phyloP scores from a whole-genome alignment of 2,888 invertebrate genomes.

The Drosophila ustulata region DNA sequence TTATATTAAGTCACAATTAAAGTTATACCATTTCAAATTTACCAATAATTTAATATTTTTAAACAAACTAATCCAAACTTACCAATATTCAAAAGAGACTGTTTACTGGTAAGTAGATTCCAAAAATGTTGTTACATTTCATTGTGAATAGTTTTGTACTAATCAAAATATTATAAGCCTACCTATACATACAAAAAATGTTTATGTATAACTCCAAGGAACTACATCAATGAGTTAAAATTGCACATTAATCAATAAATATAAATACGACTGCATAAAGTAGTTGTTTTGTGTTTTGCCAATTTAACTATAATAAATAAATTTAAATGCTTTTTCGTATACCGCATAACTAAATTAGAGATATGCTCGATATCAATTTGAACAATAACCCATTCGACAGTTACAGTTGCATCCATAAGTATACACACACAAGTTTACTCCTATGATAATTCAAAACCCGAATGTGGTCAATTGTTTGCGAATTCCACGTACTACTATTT shows the following conservation, averaged over 20 bases:
- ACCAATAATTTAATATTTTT: no score
- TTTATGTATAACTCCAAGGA: no score
- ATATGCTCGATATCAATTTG: slow-evolving; percentile 42
- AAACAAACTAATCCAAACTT: no score
- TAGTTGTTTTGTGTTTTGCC: slow-evolving; percentile 45
- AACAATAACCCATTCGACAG: slow-evolving; percentile 17
- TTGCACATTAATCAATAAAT: slow-evolving; percentile 22
- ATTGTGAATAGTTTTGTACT: no score
- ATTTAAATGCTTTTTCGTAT: slow-evolving; percentile 46
- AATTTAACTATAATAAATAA: slow-evolving; percentile 66
- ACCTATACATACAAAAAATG: no score
- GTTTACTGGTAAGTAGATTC: no score
- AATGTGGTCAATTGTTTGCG: slow-evolving; percentile 63
- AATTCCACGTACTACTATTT: slow-evolving; percentile 1
- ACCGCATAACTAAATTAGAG: slow-evolving; percentile 72
- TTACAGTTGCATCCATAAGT: slow-evolving; percentile 8
- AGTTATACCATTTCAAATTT: no score
- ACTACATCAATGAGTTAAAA: not conserved
- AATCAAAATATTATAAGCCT: no score
- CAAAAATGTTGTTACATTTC: no score
- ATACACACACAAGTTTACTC: not conserved
- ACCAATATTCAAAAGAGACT: no score
- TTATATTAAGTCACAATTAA: no score
- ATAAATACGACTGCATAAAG: slow-evolving; percentile 5
- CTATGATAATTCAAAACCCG: slow-evolving; percentile 49